Conservation (phyloP, 2,113 vertebrate genomes). For the Scophthalmus maximus region DNA sequence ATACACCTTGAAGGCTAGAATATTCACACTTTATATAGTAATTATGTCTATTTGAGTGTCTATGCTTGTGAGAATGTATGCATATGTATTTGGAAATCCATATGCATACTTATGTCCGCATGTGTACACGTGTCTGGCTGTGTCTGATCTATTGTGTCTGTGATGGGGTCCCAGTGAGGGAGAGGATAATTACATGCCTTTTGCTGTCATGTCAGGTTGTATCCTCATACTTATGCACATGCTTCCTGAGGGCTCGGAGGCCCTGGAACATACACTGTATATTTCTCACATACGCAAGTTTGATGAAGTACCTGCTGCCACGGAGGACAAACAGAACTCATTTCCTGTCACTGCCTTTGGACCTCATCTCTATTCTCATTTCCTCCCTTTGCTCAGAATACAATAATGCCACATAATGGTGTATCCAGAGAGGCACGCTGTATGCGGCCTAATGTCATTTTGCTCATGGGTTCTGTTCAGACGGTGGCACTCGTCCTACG, state of each 20-base stretch:
- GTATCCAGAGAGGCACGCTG: conserved; percentile 56
- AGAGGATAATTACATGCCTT: conserved; percentile 58
- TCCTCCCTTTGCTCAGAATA: conserved; percentile 72
- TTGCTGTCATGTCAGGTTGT: conserved; percentile 61
- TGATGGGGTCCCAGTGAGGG: conserved; percentile 13
- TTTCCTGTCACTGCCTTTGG: conserved; percentile 79
- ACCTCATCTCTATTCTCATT: conserved; percentile 79
- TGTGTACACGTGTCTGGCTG: conserved; percentile 12
- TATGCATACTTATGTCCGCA: conserved; percentile 20
- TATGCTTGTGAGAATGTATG: not conserved
- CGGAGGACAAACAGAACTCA: conserved; percentile 80
- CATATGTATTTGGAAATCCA: conserved; percentile 26
- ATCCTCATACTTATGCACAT: conserved; percentile 43
- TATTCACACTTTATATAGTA: not conserved
- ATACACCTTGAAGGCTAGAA: conserved; percentile 1
- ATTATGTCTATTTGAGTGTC: conserved; percentile 1
- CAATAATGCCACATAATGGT: conserved; percentile 70
- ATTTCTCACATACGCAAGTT: conserved; percentile 65
- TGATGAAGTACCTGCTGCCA: conserved; percentile 80
- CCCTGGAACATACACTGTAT: conserved; percentile 60
- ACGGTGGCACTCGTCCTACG: conserved; percentile 20
- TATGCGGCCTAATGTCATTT: conserved; percentile 60
- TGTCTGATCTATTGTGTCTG: conserved; percentile 41
- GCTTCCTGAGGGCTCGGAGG: conserved; percentile 51
- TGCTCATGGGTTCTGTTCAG: conserved; percentile 32